A percentile compares a stretch with the other conserved stretches of the same genome.
phyloP scores from a whole-genome alignment of 2,888 invertebrate species.

The Xylocampa areola region DNA sequence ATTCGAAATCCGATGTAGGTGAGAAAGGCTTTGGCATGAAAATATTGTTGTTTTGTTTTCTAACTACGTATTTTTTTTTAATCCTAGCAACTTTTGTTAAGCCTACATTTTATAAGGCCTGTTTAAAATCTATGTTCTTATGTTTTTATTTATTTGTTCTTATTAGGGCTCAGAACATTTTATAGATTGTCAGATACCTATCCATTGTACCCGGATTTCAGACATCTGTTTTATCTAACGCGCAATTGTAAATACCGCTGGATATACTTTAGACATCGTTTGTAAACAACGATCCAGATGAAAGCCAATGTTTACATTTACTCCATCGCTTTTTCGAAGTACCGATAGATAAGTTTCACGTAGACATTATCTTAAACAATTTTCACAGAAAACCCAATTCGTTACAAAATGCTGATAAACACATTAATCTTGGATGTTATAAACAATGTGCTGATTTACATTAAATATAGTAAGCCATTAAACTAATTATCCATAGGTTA shows the following conservation, averaged over 20 bases:
- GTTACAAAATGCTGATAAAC: constrained; percentile 55
- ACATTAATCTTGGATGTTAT: constrained; percentile 42
- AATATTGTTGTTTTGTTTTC: no score
- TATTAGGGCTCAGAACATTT: constrained; percentile 36
- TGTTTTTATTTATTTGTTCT: constrained; percentile 22
- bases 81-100: no score
- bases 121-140: no score
- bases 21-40: no score
- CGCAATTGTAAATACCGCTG: constrained; percentile 72
- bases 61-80: no score
- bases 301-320: constrained; percentile 76
- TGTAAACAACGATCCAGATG: constrained; percentile 80
- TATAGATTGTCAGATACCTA: constrained; percentile 57
- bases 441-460: constrained; percentile 51
- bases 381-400: constrained; percentile 44
- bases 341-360: constrained; percentile 54
- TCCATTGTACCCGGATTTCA: constrained; percentile 66
- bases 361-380: constrained; percentile 54
- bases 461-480: constrained; percentile 43
- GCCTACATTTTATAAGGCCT: no score
- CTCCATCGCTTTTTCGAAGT: constrained; percentile 62
- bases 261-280: constrained; percentile 67
- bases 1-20: no score
- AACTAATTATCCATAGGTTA: constrained; percentile 53
- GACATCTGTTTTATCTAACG: constrained; percentile 79